Percentiles rank a stretch among this genome's conserved stretches.
phyloP scores from a whole-genome alignment of 2,797 vertebrate species.

The Sebastes hubbsi region DNA sequence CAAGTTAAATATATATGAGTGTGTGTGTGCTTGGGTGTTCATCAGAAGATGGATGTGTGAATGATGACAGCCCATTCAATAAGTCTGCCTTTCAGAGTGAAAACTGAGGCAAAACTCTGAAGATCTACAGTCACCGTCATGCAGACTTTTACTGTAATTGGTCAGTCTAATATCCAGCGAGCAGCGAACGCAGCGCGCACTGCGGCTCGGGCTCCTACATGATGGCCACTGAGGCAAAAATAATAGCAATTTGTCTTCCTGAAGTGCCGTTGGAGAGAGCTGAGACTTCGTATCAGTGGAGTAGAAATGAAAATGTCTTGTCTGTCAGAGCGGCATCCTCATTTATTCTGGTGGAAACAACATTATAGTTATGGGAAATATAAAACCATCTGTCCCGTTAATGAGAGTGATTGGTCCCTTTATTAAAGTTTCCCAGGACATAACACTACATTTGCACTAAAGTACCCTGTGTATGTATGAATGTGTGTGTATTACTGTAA shows the following conservation, averaged over 20 bases:
- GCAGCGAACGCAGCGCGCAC: not conserved
- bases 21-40: not conserved
- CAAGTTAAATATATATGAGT: no score
- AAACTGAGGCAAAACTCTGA: not conserved
- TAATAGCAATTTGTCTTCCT: slow-evolving; percentile 14
- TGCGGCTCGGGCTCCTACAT: not conserved
- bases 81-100: not conserved
- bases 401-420: not conserved
- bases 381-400: not conserved
- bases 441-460: not conserved
- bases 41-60: not conserved
- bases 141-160: slow-evolving; percentile 6
- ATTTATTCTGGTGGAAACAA: not conserved
- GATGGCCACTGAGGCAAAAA: not conserved
- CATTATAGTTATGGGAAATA: not conserved
- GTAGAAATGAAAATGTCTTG: not conserved
- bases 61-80: not conserved
- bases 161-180: not conserved
- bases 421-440: not conserved
- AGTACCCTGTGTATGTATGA: not conserved
- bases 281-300: not conserved
- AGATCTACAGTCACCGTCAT: not conserved
- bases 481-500: not conserved
- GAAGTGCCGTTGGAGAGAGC: not conserved
- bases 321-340: not conserved